Conservation (phyloP, 2,797 vertebrate species). For the Echeneis naucrates region DNA sequence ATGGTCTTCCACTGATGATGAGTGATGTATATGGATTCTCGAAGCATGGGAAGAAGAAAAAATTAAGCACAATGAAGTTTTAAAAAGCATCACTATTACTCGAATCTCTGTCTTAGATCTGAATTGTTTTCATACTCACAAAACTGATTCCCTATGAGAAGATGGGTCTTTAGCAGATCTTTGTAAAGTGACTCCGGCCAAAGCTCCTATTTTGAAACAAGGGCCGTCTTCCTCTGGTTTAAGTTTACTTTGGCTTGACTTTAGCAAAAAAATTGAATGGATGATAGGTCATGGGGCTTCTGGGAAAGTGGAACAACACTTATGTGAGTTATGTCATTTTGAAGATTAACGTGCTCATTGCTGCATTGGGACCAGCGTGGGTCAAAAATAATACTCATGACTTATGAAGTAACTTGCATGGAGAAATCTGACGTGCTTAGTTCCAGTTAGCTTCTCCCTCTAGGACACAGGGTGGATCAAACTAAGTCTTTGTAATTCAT, state of each 20-base stretch:
- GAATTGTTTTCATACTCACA: slow-evolving; percentile 25
- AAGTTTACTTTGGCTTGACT: slow-evolving; percentile 20
- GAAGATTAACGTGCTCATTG: slow-evolving; percentile 41
- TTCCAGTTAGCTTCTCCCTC: slow-evolving; percentile 36
- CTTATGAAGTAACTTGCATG: slow-evolving; percentile 40
- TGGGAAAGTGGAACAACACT: slow-evolving; percentile 16
- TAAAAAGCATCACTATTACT: slow-evolving; percentile 24
- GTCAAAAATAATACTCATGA: slow-evolving; percentile 15
- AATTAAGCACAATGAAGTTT: slow-evolving; percentile 28
- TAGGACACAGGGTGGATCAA: slow-evolving; percentile 15
- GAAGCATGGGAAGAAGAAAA: slow-evolving; percentile 27
- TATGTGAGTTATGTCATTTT: slow-evolving; percentile 53
- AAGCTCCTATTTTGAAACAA: slow-evolving; percentile 21
- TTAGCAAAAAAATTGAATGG: slow-evolving; percentile 9
- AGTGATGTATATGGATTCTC: slow-evolving; percentile 54
- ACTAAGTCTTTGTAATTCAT: slow-evolving; percentile 16
- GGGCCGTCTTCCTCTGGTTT: slow-evolving; percentile 11
- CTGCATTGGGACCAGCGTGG: slow-evolving; percentile 29
- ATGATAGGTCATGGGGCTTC: slow-evolving; percentile 18
- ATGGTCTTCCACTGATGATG: slow-evolving; percentile 23
- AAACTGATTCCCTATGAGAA: slow-evolving; percentile 17
- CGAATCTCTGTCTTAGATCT: slow-evolving; percentile 36
- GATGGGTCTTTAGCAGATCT: slow-evolving; percentile 17
- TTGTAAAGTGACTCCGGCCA: slow-evolving; percentile 28
- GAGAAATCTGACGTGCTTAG: slow-evolving; percentile 40